These are phyloP conservation scores for Drosophila kepulauana DNA, from an alignment of 1,140 invertebrate species.

Conservation along the genomic window DNA sequence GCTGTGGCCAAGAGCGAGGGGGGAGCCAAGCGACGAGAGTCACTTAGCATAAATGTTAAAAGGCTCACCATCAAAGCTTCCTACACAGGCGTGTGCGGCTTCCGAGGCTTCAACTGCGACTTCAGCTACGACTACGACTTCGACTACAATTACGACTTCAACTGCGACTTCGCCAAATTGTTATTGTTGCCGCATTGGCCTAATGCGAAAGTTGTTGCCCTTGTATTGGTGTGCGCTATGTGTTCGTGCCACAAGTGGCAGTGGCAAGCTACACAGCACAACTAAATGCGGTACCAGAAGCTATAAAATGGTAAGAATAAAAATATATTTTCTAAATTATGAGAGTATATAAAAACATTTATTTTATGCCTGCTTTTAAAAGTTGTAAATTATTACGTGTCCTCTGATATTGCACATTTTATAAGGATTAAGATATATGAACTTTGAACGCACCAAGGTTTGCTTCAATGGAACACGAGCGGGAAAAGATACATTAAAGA, in stretches of 20 bases:
- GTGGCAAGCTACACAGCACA: constrained; percentile 57
- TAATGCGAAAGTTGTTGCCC: constrained; percentile 84
- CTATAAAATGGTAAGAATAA: too few relatives aligned
- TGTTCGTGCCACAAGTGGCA: constrained; percentile 76
- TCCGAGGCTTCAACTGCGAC: constrained; percentile 43
- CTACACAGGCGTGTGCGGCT: constrained; percentile 63
- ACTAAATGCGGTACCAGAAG: constrained; percentile 5
- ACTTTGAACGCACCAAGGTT: too few relatives aligned
- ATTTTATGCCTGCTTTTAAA: neutral
- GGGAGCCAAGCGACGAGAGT: neutral
- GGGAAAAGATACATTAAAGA: too few relatives aligned
- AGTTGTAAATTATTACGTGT: too few relatives aligned
- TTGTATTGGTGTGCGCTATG: constrained; percentile 71
- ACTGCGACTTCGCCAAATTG: constrained; percentile 44
- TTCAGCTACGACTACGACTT: constrained; percentile 44
- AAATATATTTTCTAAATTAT: too few relatives aligned
- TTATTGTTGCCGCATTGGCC: constrained; percentile 56
- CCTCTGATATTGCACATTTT: too few relatives aligned
- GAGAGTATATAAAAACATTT: neutral
- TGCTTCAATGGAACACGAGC: too few relatives aligned
- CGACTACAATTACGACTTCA: constrained; percentile 51
- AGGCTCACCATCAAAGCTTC: constrained; percentile 68
- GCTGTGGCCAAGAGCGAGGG: neutral
- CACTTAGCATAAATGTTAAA: constrained; percentile 66
- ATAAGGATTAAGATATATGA: too few relatives aligned